Evolutionary conservation across 1,140 invertebrate genomes (phyloP).

Genomic region (Cydia amplana): DNA sequence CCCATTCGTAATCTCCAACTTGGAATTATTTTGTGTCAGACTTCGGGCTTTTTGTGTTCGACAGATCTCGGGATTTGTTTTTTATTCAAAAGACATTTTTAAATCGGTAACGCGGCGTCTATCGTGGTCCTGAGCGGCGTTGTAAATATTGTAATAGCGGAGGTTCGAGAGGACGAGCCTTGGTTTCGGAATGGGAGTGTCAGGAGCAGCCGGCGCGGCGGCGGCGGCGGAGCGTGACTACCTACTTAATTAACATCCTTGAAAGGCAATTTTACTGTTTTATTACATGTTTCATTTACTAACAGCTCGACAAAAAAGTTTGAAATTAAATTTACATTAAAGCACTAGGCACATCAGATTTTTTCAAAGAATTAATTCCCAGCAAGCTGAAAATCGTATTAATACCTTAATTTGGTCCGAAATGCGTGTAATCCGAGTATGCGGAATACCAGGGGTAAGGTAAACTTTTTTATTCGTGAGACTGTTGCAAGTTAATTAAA

Average conservation of each 20-base stretch:
- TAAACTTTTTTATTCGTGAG: too few species aligned
- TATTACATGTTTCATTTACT: too few species aligned
- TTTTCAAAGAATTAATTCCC: too few species aligned
- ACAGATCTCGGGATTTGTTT: not conserved
- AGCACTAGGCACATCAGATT: too few species aligned
- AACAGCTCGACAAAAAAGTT: too few species aligned
- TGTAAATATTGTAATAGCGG: not conserved
- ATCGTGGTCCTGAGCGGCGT: not conserved
- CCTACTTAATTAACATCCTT: not conserved
- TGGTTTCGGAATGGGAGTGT: not conserved
- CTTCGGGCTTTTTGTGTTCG: not conserved
- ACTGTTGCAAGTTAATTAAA: too few species aligned
- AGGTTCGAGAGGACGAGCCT: not conserved
- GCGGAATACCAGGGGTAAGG: too few species aligned
- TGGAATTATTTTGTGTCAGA: not conserved
- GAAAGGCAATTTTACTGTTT: not conserved
- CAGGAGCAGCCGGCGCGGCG: not conserved
- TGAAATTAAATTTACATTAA: too few species aligned
- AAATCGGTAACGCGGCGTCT: not conserved
- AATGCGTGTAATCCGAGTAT: too few species aligned
- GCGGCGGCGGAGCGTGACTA: not conserved
- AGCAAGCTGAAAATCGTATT: too few species aligned
- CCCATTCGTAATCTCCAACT: constrained; percentile 3
- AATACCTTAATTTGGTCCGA: too few species aligned
- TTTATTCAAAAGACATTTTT: not conserved